Base-by-base conservation (phyloP, 1,140 invertebrate genomes). In the Pogonomyrmex californicus region DNA sequence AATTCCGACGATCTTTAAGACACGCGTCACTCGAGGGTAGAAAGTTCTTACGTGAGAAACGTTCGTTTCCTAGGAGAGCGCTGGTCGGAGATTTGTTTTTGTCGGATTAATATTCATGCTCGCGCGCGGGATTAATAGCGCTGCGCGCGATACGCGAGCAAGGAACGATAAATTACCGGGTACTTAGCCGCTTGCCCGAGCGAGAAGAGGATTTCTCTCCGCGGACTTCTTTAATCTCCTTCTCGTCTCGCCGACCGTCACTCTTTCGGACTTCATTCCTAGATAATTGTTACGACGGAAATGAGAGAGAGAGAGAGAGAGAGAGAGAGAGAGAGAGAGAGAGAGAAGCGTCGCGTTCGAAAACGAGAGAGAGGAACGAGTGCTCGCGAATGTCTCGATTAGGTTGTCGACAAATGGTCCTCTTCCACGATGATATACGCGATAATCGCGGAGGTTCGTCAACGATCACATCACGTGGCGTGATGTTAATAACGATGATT, bases 31-130 rank as follows among this genome's bases (percentile, higher is more conserved):
- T 82, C 51, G 38, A 73, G 66, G 68, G 30, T 83, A 62, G 68
- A 83, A 83, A 83, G 56, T 83, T 60, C 68, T 60, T 62, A 60
- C 54, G 68, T 47, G 79, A 83, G 68, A 75, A 75, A n/a, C n/a
- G n/a, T 23, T 17, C 68, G 47, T 58, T 83, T 14, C 41, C 41
- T 75, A 75, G 41, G 41, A 62, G 54, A 73, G 33, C 68, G 79
- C n/a, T 38, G 1, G 54, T 49, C 68, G 6, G n/a, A 73, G 41
- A 83, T 83, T 83, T 62, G 51, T 83, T 83, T 83, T 75, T 75
- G 79, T 83, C 68, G 54, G 51, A 83, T 83, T 83, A 83, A 83
- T 83, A 75, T 83, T 83, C 79, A 60, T 68, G 68, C 68, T 83
- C 54, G 54, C 78, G 63, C 12, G 68, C 60, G 33, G 79, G n/a